A percentile compares a stretch with the other conserved stretches of the same genome.
phyloP scores from a whole-genome alignment of 2,888 invertebrate genomes.

The Zaprionus bogoriensis region DNA sequence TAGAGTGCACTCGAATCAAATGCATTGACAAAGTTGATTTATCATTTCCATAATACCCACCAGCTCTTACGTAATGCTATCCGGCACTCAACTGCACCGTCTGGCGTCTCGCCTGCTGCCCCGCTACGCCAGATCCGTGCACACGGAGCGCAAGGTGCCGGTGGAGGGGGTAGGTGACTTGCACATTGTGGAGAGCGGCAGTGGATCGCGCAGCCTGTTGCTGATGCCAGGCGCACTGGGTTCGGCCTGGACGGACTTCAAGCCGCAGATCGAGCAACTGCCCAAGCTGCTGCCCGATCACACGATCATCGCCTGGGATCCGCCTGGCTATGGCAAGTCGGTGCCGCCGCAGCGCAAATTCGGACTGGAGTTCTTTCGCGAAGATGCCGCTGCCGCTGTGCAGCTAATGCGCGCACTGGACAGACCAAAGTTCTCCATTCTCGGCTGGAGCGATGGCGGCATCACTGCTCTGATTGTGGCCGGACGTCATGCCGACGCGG shows the following conservation, averaged over 20 bases:
- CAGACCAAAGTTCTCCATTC: constrained; percentile 87
- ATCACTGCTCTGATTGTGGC: constrained; percentile 90
- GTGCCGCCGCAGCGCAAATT: constrained; percentile 90
- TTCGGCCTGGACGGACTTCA: constrained; percentile 92
- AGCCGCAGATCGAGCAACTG: constrained; percentile 87
- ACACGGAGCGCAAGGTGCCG: constrained; percentile 85
- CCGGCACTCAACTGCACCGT: constrained; percentile 20
- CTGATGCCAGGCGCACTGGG: constrained; percentile 92
- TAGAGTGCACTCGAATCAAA: constrained; percentile 45
- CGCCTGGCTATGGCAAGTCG: constrained; percentile 93
- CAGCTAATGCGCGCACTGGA: constrained; percentile 89
- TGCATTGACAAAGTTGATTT: constrained; percentile 11
- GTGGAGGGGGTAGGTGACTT: constrained; percentile 85
- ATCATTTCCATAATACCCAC: constrained; percentile 10
- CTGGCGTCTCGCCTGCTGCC: constrained; percentile 16
- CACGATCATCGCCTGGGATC: constrained; percentile 88
- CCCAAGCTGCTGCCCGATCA: constrained; percentile 81
- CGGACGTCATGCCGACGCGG: constrained; percentile 86
- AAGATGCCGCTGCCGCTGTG: constrained; percentile 89
- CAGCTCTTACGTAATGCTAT: constrained; percentile 62
- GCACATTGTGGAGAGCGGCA: constrained; percentile 86
- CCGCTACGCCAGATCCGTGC: constrained; percentile 28
- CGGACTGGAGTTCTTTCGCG: constrained; percentile 87
- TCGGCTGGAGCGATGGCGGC: constrained; percentile 97
- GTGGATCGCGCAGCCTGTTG: constrained; percentile 84